Evolutionary conservation across 2,888 invertebrate species (phyloP), one percentile per base, ranked within the genome.

Genomic region (Phortica okadai): DNA sequence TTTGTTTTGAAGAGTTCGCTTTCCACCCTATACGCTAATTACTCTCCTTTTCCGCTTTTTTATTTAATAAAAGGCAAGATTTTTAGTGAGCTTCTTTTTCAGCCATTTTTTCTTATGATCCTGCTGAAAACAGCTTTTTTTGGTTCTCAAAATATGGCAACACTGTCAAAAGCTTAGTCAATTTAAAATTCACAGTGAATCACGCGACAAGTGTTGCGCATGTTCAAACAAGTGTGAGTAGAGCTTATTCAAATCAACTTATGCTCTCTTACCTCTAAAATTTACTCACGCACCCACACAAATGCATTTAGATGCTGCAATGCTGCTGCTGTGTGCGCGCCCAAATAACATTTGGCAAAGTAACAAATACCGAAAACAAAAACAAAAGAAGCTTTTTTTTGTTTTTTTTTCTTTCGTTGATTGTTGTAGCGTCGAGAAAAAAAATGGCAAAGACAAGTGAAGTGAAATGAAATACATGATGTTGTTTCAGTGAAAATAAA

Each of bases 341-440:
- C 33, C 64, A 66, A 66, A 66, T 8, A 66, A 41, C 25, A 59
- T 56, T 56, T 56, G 56, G 6, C 14, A 56, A 56, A 59, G 21
- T 25, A 16, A 59, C 59, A 59, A 59, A 21, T 59, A 59, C 59
- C 59, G 16, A 59, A 59, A 54, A 73, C 58, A 73, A 54, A 74
- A 73, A 58, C 41, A 69, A 69, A 69, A 44, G 70, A 70, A 70
- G 70, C 70, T 70, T 70, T 70, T 70, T 56, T 58, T 10, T 1
- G 5, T n/a, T n/a, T 42, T 62, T 69, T 44, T 45, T 69, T 64
- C n/a, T 64, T 50, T 64, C n/a, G 50, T 50, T 11, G 11, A 56
- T 6, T 56, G 16, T 16, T 16, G 56, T 56, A 56, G 25, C 25
- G 25, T 16, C 16, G n/a, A 62, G 16, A 21, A 62, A 62, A 62